Percentiles rank a stretch among this genome's conserved stretches.
phyloP scores from a whole-genome alignment of 1,140 invertebrate genomes.

The Carposina sasakii region DNA sequence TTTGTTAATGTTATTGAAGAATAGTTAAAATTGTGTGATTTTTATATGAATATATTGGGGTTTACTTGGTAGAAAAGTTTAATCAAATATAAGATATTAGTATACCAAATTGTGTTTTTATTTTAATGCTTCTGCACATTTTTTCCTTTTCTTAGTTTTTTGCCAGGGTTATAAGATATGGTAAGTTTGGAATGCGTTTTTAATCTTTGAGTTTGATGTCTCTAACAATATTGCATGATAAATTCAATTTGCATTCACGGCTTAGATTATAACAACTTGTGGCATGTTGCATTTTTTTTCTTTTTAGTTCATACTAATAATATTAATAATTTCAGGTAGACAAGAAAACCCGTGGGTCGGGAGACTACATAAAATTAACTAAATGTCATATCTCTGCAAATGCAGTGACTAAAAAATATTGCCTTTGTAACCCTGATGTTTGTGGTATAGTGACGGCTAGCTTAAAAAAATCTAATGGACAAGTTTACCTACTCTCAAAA shows the following conservation, averaged over 20 bases:
- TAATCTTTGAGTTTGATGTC: too few species aligned
- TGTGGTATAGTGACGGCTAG: too few species aligned
- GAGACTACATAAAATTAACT: conserved; percentile 65
- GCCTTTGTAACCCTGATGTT: too few species aligned
- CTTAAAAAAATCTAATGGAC: too few species aligned
- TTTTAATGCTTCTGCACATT: too few species aligned
- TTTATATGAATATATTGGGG: conserved; percentile 72
- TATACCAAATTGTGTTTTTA: conserved; percentile 44
- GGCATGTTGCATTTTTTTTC: conserved; percentile 43
- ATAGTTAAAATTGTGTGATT: conserved; percentile 67
- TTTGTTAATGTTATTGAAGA: conserved; percentile 69
- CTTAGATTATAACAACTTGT: conserved; percentile 40
- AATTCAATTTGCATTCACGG: too few species aligned
- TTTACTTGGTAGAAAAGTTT: conserved; percentile 70
- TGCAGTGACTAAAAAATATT: conserved; percentile 55
- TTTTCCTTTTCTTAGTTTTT: conserved; percentile 31
- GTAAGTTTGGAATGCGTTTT: too few species aligned
- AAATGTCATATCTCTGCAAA: conserved; percentile 45
- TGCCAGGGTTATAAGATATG: too few species aligned
- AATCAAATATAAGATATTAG: conserved; percentile 65
- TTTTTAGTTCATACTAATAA: conserved; percentile 68
- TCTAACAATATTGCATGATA: too few species aligned
- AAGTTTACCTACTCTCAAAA: too few species aligned
- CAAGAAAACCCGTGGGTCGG: conserved; percentile 65
- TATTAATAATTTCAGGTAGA: conserved; percentile 71